phyloP scores from a whole-genome alignment of 2,113 vertebrate species.

The Tupaia chinensis region DNA sequence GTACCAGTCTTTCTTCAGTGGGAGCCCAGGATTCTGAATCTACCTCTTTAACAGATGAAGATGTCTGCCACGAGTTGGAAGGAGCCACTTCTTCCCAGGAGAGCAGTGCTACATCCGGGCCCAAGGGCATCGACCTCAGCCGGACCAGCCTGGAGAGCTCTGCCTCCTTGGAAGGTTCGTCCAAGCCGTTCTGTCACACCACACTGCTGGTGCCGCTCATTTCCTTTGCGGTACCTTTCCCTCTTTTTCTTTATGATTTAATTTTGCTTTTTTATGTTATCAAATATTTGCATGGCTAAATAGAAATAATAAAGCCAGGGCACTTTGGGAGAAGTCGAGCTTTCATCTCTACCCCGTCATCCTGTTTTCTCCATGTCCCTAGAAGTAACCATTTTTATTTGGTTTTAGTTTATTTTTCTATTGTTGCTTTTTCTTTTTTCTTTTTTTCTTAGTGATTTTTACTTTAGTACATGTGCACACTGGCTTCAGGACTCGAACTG shows the following conservation, averaged over 20 bases:
- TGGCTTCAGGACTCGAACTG: too few relatives aligned
- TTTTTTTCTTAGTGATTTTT: too few relatives aligned
- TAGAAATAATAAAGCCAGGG: neutral
- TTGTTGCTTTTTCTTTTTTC: neutral
- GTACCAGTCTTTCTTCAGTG: conserved; percentile 95
- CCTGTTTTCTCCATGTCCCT: neutral
- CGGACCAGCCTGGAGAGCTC: conserved; percentile 91
- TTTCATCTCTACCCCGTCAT: neutral
- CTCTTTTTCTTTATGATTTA: neutral
- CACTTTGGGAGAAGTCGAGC: neutral
- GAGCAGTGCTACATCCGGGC: conserved; percentile 85
- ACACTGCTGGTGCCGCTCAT: conserved; percentile 81
- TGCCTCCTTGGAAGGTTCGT: conserved; percentile 90
- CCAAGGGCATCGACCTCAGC: conserved; percentile 88
- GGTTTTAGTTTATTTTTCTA: neutral
- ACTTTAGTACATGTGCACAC: too few relatives aligned
- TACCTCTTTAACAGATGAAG: conserved; percentile 93
- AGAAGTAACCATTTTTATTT: conserved; percentile 13
- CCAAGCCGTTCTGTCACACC: conserved; percentile 88
- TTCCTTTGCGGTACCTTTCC: conserved; percentile 70
- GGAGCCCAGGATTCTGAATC: conserved; percentile 96
- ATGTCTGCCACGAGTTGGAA: conserved; percentile 92
- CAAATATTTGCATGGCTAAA: conserved; percentile 25
- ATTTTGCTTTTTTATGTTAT: conserved; percentile 37
- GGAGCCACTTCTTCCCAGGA: conserved; percentile 92